phyloP scores from a whole-genome alignment of 2,113 vertebrate genomes.

The Centrocercus urophasianus region DNA sequence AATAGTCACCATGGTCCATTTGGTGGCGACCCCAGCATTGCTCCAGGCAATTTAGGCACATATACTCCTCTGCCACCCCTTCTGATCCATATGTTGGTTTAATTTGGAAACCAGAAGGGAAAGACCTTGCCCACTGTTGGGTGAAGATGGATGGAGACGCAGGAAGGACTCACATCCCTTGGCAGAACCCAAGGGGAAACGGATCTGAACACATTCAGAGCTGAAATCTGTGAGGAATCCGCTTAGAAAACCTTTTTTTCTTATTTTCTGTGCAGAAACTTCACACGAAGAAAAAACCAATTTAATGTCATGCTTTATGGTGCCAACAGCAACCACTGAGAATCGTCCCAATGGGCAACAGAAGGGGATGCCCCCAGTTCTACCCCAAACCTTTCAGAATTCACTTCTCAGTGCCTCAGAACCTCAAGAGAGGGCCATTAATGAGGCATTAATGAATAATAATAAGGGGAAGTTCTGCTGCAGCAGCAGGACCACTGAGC shows the following conservation, averaged over 20 bases:
- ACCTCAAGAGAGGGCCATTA: not conserved
- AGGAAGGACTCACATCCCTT: not conserved
- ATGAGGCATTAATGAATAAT: not conserved
- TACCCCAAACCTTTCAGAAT: not conserved
- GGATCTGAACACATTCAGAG: not conserved
- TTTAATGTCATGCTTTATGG: not conserved
- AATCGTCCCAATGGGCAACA: not conserved
- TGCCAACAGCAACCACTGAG: not conserved
- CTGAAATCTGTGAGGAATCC: not conserved
- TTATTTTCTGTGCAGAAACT: no score
- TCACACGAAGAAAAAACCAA: not conserved
- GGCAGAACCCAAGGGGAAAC: not conserved
- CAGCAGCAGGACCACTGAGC: not conserved
- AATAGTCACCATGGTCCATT: fast-evolving
- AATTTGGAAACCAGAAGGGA: not conserved
- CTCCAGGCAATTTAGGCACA: not conserved
- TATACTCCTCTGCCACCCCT: not conserved
- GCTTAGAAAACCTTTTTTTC: not conserved
- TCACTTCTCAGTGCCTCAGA: not conserved
- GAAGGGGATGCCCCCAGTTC: not conserved
- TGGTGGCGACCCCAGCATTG: fast-evolving
- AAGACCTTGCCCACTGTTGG: no score
- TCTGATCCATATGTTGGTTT: not conserved
- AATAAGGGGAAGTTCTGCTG: not conserved
- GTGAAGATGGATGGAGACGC: no score